Percentiles rank a stretch among this genome's conserved stretches.
Conservation (phyloP, 2,797 vertebrate genomes). For the Micrastur ruficollis region DNA sequence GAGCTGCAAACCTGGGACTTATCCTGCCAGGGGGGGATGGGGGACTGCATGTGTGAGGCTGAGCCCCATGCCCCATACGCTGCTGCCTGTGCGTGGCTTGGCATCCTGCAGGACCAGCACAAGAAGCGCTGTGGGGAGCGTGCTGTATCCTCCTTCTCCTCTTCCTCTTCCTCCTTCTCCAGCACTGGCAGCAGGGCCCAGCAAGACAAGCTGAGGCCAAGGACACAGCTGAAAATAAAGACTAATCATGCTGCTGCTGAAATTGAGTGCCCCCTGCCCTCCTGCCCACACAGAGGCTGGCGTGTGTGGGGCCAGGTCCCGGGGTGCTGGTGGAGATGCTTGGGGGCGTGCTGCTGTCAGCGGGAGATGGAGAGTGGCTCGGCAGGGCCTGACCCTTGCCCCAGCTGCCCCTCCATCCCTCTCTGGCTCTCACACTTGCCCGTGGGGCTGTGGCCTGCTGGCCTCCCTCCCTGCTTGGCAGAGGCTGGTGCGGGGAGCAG, state of each 20-base stretch:
- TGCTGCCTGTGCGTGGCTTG: fast-evolving
- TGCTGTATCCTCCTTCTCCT: neutral
- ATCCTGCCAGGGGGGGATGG: neutral
- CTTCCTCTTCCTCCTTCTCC: neutral
- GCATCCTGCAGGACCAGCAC: neutral
- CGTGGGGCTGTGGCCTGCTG: fast-evolving
- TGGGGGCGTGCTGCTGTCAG: neutral
- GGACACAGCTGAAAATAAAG: neutral
- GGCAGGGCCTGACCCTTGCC: neutral
- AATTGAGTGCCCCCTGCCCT: neutral
- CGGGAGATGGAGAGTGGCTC: neutral
- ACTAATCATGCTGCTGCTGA: neutral
- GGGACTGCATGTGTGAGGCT: fast-evolving
- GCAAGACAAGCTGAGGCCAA: neutral
- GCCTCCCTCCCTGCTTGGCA: neutral
- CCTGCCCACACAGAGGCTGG: neutral
- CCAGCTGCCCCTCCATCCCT: neutral
- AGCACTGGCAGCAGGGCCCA: fast-evolving
- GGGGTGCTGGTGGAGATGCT: neutral
- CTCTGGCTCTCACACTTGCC: fast-evolving
- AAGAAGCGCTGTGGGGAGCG: neutral
- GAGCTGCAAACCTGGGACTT: neutral
- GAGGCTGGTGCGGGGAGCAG: fast-evolving
- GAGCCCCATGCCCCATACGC: fast-evolving
- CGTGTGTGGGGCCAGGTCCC: fast-evolving